A percentile compares a stretch with the other conserved stretches of the same genome.
Conservation (phyloP, 2,113 vertebrate genomes). For the Prunella himalayana region DNA sequence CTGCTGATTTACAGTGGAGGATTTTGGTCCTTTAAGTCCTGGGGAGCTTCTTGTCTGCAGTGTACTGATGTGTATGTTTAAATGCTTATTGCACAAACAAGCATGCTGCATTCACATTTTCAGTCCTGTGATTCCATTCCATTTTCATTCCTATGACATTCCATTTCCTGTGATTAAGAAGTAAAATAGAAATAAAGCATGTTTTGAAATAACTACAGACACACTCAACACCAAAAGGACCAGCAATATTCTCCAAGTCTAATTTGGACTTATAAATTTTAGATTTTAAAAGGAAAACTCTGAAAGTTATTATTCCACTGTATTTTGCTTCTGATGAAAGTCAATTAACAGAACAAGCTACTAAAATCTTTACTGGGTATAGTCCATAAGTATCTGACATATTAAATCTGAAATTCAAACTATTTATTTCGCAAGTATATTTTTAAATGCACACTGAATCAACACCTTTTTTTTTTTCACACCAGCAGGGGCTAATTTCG, state of each 20-base stretch:
- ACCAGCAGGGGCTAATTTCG: neutral
- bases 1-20: neutral
- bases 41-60: neutral
- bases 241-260: neutral
- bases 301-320: neutral
- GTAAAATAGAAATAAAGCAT: neutral
- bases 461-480: neutral
- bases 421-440: constrained; percentile 28
- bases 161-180: neutral
- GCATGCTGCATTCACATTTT: neutral
- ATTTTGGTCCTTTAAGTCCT: neutral
- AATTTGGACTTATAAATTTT: neutral
- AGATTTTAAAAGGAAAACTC: constrained; percentile 60
- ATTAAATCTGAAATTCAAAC: constrained; percentile 59
- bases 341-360: constrained; percentile 44
- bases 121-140: neutral
- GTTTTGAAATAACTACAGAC: constrained; percentile 15
- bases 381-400: neutral
- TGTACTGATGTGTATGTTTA: neutral
- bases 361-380: constrained; percentile 36
- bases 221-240: neutral
- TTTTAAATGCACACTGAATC: neutral
- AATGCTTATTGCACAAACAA: neutral
- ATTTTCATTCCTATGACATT: neutral
- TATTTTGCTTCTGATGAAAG: constrained; percentile 18